Base-by-base conservation (phyloP, 2,113 vertebrate genomes). In the Microcebus murinus region DNA sequence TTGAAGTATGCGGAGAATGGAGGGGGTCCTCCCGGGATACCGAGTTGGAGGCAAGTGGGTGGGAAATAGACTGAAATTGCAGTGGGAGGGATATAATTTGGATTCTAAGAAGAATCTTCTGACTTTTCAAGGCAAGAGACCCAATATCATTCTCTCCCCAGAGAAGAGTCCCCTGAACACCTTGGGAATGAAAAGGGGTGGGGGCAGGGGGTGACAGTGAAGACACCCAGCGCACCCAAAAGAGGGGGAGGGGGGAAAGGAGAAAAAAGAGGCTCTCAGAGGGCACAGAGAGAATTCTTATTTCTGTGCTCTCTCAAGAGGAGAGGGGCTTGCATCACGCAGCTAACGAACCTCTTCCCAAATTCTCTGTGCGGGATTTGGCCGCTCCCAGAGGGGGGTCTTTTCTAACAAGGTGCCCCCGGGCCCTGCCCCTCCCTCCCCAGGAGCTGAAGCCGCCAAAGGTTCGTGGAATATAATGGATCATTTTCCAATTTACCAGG, bases 401-500 rank as follows among this genome's bases (percentile, higher is more conserved):
- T 83, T 95, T 96, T 96, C 97, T 98, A 98, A 98, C 97, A 98
- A 98, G 98, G 96, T 96, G 94, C 97, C 96, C 94, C 94, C 17
- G 8, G 83, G 95, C 88, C 92, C 94, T 93, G 93, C 83, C 94
- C 98, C 97, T 94, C 98, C 98, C 93, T 98, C 95, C 86, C 83
- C 85, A 50, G 93, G 95, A 97, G 96, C 76, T 39, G 67, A 85
- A 97, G 97, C 98, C 80, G 95, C 96, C 95, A 97, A 98, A 98
- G 97, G 95, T 98, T 98, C 74, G 8, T 50, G 94, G 95, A 97
- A 98, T 98, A 98, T 97, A 98, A 98, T 98, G 98, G 98, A 98
- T 98, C 98, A 98, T 98, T 98, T 98, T 98, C 97, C 98, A 98
- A 98, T 98, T 98, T 98, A 98, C 98, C 95, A 97, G 98, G 97